A percentile compares a stretch with the other conserved stretches of the same genome.
These are phyloP conservation scores for Artibeus jamaicensis DNA, from an alignment of 2,797 vertebrate genomes.

Conservation along the genomic window DNA sequence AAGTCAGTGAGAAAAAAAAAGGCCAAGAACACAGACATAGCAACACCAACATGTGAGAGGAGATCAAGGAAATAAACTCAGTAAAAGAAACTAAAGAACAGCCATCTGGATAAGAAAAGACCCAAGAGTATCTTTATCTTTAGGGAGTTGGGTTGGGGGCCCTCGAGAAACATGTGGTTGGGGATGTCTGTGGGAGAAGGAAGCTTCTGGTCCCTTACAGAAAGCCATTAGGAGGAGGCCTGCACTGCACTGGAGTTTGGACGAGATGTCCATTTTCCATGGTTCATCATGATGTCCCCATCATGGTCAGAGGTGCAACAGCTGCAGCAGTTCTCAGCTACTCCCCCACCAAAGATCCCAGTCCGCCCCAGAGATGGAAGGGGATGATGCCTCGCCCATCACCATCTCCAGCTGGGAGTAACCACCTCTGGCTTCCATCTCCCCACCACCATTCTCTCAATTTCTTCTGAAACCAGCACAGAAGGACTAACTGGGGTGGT, in stretches of 20 bases:
- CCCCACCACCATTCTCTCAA: not conserved
- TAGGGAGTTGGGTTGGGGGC: rapidly evolving
- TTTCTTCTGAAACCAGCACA: not conserved
- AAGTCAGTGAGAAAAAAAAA: not conserved
- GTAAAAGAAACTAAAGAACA: not conserved
- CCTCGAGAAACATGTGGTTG: not conserved
- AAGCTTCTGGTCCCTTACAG: not conserved
- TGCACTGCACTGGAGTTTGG: rapidly evolving
- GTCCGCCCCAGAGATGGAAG: not conserved
- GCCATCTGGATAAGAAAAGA: not conserved
- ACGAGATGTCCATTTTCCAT: not conserved
- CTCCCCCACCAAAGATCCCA: not conserved
- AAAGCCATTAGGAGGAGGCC: not conserved
- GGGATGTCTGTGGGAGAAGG: not conserved
- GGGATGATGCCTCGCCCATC: not conserved
- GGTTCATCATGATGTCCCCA: no score
- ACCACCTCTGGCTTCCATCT: not conserved
- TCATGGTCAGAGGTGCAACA: not conserved
- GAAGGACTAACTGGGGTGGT: not conserved
- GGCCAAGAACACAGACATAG: not conserved
- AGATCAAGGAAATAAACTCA: rapidly evolving
- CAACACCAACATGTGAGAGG: not conserved
- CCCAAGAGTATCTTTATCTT: not conserved
- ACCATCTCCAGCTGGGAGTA: not conserved
- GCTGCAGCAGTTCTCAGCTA: not conserved